Evolutionary conservation across 2,113 vertebrate species (phyloP), one percentile per base, ranked within the genome.

Genomic region (Holacanthus passer): DNA sequence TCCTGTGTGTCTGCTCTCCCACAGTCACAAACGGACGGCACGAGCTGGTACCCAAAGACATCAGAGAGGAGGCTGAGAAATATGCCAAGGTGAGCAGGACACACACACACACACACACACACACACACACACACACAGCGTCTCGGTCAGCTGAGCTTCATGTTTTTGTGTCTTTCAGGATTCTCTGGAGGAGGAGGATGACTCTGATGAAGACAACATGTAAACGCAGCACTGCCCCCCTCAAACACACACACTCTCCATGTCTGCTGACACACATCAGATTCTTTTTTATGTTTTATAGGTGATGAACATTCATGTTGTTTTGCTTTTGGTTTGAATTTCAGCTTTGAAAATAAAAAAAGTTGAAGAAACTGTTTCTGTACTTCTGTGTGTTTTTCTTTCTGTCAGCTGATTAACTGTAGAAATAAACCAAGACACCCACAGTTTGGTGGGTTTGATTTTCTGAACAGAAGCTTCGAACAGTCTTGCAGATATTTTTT

Each of bases 151-250:
- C 50, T 73, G 70, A 12, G 0, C 3, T 2, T 12, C 0, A 0
- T 35, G 37, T 19, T 3, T 35, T 53, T 82, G 80, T 91, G 39
- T 94, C n/a, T 82, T 81, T 83, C 87, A 99, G 98, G 98, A 99
- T 85, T 98, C 98, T 81, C 93, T 99, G 95, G 98, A 99, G 92
- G 98, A 99, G 89, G 98, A 99, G 60, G 98, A 99, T 73, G 98
- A 99, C 94, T 99, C 98, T 31, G 98, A 99, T 0, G 98, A 99
- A 93, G 98, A 99, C 88, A 99, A 99, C 93, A 99, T 99, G 98
- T 99, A 95, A 96, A 85, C 24, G 24, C 20, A 9, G 12, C 67
- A 12, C 67, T 43, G 55, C 43, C 62, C n/a, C 17, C 1, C 10
- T 4, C 22, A 11, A 8, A 41, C 41, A 41, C 41, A 41, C 41